phyloP scores from a whole-genome alignment of 2,797 vertebrate species.

The Mormyrus proboscirostris region DNA sequence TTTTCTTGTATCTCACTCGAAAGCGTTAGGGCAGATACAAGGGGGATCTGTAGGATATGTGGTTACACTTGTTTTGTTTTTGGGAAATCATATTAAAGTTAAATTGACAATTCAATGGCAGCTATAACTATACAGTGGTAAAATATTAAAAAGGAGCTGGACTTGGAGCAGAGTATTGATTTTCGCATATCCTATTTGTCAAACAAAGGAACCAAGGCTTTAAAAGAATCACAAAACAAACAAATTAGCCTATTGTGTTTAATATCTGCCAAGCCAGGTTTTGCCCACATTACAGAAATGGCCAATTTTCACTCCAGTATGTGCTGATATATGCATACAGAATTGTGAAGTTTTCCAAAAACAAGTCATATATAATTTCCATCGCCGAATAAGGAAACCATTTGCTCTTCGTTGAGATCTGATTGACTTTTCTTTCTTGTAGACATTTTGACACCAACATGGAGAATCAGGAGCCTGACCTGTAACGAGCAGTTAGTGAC shows the following conservation, averaged over 20 bases:
- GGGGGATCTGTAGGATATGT: no score
- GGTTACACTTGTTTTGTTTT: neutral
- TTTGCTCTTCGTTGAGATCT: neutral
- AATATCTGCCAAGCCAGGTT: neutral
- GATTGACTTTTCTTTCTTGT: neutral
- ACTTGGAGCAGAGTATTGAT: neutral
- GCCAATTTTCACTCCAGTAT: neutral
- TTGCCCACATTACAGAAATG: neutral
- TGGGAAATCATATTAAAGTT: neutral
- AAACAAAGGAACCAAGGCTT: neutral
- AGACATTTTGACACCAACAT: neutral
- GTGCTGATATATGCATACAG: neutral
- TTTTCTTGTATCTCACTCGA: neutral
- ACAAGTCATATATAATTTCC: neutral
- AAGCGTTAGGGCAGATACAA: neutral
- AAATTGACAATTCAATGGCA: neutral
- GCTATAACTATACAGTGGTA: neutral
- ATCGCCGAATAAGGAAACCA: neutral
- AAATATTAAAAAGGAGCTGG: neutral
- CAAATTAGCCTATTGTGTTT: neutral
- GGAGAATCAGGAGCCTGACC: neutral
- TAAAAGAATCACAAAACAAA: conserved; percentile 8
- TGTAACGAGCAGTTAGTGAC: neutral
- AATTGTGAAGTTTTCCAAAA: neutral
- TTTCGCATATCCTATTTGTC: neutral